phyloP scores from a whole-genome alignment of 2,888 invertebrate species.

The Listrodromus nycthemerus region DNA sequence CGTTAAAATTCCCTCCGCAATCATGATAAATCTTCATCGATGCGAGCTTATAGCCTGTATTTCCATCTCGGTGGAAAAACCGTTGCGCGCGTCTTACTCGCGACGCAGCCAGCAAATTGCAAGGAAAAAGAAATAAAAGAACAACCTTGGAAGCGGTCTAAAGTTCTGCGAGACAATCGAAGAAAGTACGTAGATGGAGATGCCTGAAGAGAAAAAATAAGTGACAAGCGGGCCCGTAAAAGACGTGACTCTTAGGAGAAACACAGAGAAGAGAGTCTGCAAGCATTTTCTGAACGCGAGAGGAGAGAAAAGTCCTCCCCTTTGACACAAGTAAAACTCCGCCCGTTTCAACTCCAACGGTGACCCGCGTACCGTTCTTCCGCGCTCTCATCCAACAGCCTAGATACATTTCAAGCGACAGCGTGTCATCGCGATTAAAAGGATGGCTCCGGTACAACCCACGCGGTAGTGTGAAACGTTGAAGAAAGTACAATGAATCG shows the following conservation, averaged over 20 bases:
- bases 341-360: conserved; percentile 1
- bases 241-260: conserved; percentile 24
- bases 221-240: conserved; percentile 13
- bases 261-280: conserved; percentile 14
- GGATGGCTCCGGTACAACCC: background rate
- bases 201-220: conserved; percentile 7
- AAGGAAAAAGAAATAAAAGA: background rate
- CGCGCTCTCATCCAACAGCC: conserved; percentile 28
- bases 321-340: conserved; percentile 16
- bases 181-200: conserved; percentile 38
- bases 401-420: conserved; percentile 24
- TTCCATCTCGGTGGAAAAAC: background rate
- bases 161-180: conserved; percentile 20
- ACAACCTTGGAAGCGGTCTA: background rate
- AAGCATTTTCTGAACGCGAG: conserved; percentile 28
- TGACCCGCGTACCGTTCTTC: conserved; percentile 3
- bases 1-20: conserved; percentile 37
- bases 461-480: conserved; percentile 25
- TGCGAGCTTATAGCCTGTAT: conserved; percentile 15
- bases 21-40: conserved; percentile 46
- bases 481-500: conserved; percentile 34
- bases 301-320: conserved; percentile 21
- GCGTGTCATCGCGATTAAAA: conserved; percentile 35
- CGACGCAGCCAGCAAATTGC: conserved; percentile 16
- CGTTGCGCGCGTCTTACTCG: conserved; percentile 23